These are phyloP conservation scores for Luffia ferchaultella DNA, from an alignment of 2,888 invertebrate species.

Conservation along the genomic window DNA sequence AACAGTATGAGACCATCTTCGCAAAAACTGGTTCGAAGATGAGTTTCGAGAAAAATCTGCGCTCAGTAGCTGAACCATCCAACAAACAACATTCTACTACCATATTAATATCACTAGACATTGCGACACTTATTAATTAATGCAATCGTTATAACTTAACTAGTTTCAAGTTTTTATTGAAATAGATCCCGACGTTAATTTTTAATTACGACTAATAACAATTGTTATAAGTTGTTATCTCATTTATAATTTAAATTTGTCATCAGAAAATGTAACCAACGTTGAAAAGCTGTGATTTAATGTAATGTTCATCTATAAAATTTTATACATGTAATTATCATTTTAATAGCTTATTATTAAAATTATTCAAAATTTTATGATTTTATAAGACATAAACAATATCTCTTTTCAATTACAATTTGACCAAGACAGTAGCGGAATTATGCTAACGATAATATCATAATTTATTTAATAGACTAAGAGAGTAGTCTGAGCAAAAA, in stretches of 20 bases:
- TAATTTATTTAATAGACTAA: neutral
- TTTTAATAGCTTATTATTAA: neutral
- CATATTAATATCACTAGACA: no score
- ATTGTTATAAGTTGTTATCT: neutral
- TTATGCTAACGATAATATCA: neutral
- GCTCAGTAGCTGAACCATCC: no score
- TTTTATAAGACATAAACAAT: no score
- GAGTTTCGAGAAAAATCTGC: constrained; percentile 47
- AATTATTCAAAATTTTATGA: no score
- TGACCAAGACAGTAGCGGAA: no score
- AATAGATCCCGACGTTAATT: neutral
- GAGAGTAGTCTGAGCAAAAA: neutral
- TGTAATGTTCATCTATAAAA: neutral
- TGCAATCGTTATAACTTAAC: no score
- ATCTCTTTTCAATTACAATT: no score
- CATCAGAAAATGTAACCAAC: neutral
- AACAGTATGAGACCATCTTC: constrained; percentile 35
- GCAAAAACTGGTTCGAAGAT: constrained; percentile 43
- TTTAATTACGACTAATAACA: no score
- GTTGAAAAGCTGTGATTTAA: neutral
- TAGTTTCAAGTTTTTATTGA: neutral
- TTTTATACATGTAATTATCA: neutral
- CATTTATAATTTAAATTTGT: neutral
- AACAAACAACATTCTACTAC: no score
- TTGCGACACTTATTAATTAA: no score